Base-by-base conservation (phyloP, 2,888 invertebrate genomes). In the Agonum fuliginosum region DNA sequence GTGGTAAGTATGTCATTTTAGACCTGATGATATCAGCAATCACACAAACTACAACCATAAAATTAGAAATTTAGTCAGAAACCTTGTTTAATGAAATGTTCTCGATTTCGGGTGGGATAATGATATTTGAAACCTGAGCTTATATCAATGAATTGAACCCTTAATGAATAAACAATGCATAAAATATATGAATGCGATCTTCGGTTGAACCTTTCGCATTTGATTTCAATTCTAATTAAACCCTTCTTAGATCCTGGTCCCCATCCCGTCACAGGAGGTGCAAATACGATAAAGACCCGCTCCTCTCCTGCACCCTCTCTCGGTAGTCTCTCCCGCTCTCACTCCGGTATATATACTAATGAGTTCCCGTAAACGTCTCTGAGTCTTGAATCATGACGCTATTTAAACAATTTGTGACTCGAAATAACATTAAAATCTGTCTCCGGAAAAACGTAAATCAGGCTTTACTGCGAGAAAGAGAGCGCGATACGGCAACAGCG, bases 371-470 rank as follows among this genome's bases (percentile, higher is more conserved):
- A 87, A 87, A 85, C 86, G 87, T 88, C 87, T 85, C 82, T 82
- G 83, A 84, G 82, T 81, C 84, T 85, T 88, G 88, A 88, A 86
- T 87, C 87, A 88, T 87, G 87, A 86, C 84, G 87, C 88, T 87
- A 88, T 88, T 88, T 87, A 87, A 87, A 87, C 87, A 88, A 88
- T 88, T 88, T 88, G 87, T 87, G 87, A 87, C 86, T 87, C 85
- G 87, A 86, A 87, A 87, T 87, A 87, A 87, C 87, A 87, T 87
- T 87, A 87, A 87, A 87, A 87, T 87, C 87, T 87, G 87, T 87
- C 86, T 85, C 84, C 83, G 85, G 84, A 86, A 86, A 85, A 85
- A 85, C 85, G 86, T 87, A 87, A 87, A 87, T 87, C 87, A 87
- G 87, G 87, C 87, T 87, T 87, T 86, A 86, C 86, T 78, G 78